phyloP scores from a whole-genome alignment of 2,888 invertebrate genomes.

The Xanthorhoe spadicearia region DNA sequence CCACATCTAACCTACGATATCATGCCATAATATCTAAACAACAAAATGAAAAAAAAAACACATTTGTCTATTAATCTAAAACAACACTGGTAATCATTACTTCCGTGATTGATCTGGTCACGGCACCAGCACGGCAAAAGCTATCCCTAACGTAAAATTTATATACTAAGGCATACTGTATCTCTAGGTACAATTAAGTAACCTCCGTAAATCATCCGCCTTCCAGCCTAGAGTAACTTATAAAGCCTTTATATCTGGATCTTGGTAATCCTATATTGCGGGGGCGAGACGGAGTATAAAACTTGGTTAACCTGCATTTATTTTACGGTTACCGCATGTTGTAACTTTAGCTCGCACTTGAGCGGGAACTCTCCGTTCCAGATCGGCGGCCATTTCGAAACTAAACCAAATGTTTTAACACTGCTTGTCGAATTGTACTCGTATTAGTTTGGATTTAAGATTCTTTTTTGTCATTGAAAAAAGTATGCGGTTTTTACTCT shows the following conservation, averaged over 20 bases:
- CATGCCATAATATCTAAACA: no score
- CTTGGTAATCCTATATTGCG: constrained; percentile 34
- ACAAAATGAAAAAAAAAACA: no score
- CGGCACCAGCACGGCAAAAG: no score
- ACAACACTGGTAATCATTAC: no score
- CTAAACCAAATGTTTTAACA: constrained; percentile 12
- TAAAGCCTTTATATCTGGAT: constrained; percentile 23
- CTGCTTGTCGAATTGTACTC: not conserved
- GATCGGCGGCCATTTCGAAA: constrained; percentile 12
- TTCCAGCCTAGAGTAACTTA: constrained; percentile 24
- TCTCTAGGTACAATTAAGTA: not conserved
- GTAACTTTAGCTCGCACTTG: constrained; percentile 26
- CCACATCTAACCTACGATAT: no score
- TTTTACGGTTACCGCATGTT: constrained; percentile 30
- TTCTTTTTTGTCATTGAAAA: not conserved
- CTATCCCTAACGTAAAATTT: no score
- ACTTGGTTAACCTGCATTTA: constrained; percentile 33
- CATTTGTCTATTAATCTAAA: no score
- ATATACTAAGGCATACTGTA: no score
- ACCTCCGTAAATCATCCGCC: constrained; percentile 8
- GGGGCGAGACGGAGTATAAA: constrained; percentile 27
- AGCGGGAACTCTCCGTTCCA: constrained; percentile 21
- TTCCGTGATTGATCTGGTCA: no score
- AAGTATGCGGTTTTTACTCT: no score
- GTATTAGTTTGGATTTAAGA: not conserved